Conservation (phyloP, 2,888 invertebrate genomes). For the Drosophila paranaensis region DNA sequence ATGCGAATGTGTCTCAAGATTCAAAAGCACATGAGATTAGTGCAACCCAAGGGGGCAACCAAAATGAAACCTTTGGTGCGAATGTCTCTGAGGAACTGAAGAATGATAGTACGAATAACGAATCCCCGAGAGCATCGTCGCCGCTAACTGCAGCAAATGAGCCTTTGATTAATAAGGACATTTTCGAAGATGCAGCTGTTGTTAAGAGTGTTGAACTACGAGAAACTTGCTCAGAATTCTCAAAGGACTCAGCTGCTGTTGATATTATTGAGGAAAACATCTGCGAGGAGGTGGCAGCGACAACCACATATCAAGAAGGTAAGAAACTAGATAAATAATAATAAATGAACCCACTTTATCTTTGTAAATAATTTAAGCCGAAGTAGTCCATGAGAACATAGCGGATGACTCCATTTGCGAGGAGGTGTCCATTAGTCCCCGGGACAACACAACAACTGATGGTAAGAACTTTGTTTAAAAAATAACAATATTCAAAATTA, state of each 20-base stretch:
- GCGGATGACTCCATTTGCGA: slow-evolving; percentile 48
- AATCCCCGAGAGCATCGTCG: neutral
- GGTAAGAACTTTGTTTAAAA: slow-evolving; percentile 21
- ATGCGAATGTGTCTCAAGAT: slow-evolving; percentile 9
- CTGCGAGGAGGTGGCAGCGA: slow-evolving; percentile 49
- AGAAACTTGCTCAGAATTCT: neutral
- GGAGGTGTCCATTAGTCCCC: slow-evolving; percentile 21
- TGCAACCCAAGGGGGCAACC: neutral
- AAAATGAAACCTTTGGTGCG: slow-evolving; percentile 24
- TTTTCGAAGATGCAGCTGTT: no score
- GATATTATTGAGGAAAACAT: slow-evolving; percentile 54
- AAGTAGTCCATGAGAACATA: neutral
- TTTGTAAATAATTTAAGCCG: slow-evolving; percentile 1
- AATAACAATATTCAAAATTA: neutral
- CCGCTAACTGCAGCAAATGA: no score
- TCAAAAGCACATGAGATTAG: neutral
- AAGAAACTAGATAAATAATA: slow-evolving; percentile 10
- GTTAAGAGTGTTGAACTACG: neutral
- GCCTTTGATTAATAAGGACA: neutral
- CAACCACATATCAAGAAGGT: slow-evolving; percentile 34
- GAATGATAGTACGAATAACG: neutral
- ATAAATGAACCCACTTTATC: neutral
- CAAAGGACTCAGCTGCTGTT: neutral
- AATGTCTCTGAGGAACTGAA: neutral
- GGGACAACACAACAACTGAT: neutral